Base-by-base conservation (phyloP, 2,797 vertebrate genomes). In the Anguilla anguilla region DNA sequence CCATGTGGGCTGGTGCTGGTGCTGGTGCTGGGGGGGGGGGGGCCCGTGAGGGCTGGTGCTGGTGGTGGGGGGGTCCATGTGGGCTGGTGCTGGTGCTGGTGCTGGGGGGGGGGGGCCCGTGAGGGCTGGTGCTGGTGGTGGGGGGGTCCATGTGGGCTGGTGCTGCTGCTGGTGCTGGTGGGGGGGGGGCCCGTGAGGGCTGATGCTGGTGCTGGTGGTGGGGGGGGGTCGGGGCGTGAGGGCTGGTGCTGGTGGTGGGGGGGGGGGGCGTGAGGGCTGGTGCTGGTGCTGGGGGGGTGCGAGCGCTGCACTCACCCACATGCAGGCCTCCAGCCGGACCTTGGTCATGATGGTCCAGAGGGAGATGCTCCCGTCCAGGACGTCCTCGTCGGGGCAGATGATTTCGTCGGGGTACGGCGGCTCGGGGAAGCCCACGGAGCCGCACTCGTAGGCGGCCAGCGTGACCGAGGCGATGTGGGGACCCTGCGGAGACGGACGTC, bases 301-400 rank as follows among this genome's bases (percentile, higher is more conserved):
- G 67, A 25, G 69, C 3, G 31, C 25, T 5, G 82, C 74, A 95
- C 98, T 98, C 96, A 99, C 98, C 98, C 99, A 99, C 99, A 99
- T 99, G 94, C 98, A 99, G 94, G 98, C 99, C 93, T 99, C 98
- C 93, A 99, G 96, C 90, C 98, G 98, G 94, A 99, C 99, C 97
- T 99, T 99, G 25, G 99, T 98, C 96, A 99, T 98, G 94, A 99
- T 99, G 85, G 97, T 96, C 96, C 98, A 97, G 85, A 99, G 92
- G 28, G 98, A 97, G 95, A 99, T 95, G 89, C 96, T 94, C 91
- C 95, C 97, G 88, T 94, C 96, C 69, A 93, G 0, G 0, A 88
- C 91, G 81, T 94, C 97, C 88, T 94, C 94, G 2, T 97, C 95
- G 2, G 99, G 98, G 94, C 99, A 99, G 90, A 98, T 93, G 49